Evolutionary conservation across 2,113 vertebrate genomes (phyloP), one percentile per base, ranked within the genome.

Genomic region (Nannobrachium achirus): DNA sequence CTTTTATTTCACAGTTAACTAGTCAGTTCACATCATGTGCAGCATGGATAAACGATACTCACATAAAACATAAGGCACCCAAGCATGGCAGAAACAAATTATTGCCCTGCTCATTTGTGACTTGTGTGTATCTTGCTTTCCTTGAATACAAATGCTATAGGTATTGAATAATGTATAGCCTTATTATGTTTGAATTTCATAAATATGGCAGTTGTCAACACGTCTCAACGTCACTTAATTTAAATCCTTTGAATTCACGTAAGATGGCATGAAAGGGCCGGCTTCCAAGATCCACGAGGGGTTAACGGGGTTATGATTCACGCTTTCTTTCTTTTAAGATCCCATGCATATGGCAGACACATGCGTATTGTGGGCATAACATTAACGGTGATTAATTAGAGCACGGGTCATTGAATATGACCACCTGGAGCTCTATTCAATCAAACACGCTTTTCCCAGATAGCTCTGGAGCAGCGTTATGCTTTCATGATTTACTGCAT

Each of bases 141-240:
- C 6, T 42, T 51, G 39, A 16, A 65, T 39, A 52, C 50, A 5
- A 50, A 56, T 42, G 13, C 38, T 50, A 52, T 19, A 68, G 4
- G 11, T 9, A n/a, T n/a, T 49, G 8, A 52, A 57, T 6, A 19
- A 16, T 10, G 8, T 48, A 38, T 18, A 18, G 6, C 49, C 5
- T 55, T 48, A 45, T 44, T n/a, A 15, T 25, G 59, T 48, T n/a
- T 62, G 14, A 13, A 9, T 71, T 53, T 52, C 39, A 18, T 65
- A 61, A 64, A 55, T 49, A 63, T 65, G 48, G 48, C 33, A 39
- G 14, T 40, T 71, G 51, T 66, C 63, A 71, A 6, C 55, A 49
- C 51, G 11, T 39, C 20, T 78, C 42, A 56, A 8, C 33, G 15
- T 75, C 41, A 63, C n/a, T 13, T n/a, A 18, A 39, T 57, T 56